Percentiles rank a stretch among this genome's conserved stretches.
Evolutionary conservation across 2,113 vertebrate species (phyloP).

Genomic region (Tetrao urogallus): DNA sequence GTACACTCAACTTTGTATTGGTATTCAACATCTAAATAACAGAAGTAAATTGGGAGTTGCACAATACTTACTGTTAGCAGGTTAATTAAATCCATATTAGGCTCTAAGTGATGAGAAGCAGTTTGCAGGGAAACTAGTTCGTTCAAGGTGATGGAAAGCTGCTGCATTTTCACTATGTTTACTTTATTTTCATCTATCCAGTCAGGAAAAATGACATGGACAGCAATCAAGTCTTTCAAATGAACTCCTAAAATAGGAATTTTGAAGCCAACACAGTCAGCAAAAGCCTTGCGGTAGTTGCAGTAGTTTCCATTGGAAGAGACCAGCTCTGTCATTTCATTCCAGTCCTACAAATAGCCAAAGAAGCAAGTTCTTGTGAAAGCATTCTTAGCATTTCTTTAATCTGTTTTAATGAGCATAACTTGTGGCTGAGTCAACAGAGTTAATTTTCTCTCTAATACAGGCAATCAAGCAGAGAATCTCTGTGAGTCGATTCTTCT

Average conservation of each 20-base stretch:
- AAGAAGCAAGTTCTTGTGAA: constrained; percentile 59
- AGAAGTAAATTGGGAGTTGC: not conserved
- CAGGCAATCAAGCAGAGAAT: not conserved
- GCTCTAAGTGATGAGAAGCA: constrained; percentile 89
- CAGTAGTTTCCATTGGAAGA: constrained; percentile 97
- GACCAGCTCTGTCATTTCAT: constrained; percentile 95
- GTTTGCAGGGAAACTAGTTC: constrained; percentile 94
- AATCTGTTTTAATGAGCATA: not conserved
- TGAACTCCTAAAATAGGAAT: constrained; percentile 97
- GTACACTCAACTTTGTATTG: not conserved
- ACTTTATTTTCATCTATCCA: constrained; percentile 90
- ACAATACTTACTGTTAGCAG: constrained; percentile 88
- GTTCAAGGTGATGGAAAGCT: constrained; percentile 93
- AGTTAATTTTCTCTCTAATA: not conserved
- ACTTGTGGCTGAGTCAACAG: not conserved
- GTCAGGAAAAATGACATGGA: constrained; percentile 95
- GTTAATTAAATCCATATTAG: constrained; percentile 97
- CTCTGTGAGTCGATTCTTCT: not conserved
- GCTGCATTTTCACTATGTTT: constrained; percentile 98
- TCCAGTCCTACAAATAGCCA: constrained; percentile 88
- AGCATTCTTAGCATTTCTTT: constrained; percentile 41
- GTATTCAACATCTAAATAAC: not conserved
- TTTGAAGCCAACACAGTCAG: constrained; percentile 91
- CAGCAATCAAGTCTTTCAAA: constrained; percentile 96
- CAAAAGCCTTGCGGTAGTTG: constrained; percentile 94